These are phyloP conservation scores for Labroides dimidiatus DNA, from an alignment of 2,797 vertebrate genomes.

Conservation along the genomic window DNA sequence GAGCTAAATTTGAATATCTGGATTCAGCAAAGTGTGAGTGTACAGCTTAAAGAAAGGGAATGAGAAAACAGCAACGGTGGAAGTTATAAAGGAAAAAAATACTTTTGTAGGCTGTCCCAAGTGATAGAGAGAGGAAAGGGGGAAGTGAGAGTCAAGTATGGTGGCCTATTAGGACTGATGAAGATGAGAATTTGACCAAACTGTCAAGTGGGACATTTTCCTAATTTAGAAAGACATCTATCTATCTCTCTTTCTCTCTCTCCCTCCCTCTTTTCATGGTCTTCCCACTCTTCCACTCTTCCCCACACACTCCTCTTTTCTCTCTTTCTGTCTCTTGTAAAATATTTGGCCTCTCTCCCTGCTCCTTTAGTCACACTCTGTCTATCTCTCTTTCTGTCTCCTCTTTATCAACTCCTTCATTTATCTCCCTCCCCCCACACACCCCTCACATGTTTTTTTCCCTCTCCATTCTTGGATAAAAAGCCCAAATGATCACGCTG, in stretches of 20 bases:
- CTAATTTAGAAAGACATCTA: constrained; percentile 53
- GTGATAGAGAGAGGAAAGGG: constrained; percentile 1
- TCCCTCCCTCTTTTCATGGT: background rate
- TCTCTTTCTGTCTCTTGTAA: background rate
- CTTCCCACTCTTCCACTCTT: background rate
- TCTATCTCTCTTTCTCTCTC: background rate
- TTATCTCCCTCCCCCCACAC: background rate
- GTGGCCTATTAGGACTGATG: constrained; percentile 44
- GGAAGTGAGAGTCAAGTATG: constrained; percentile 16
- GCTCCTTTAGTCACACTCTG: background rate
- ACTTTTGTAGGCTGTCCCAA: background rate
- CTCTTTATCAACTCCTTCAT: background rate
- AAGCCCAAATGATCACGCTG: background rate
- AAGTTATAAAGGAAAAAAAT: constrained; percentile 18
- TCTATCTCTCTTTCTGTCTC: background rate
- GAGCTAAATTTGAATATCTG: background rate
- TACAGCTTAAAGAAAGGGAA: background rate
- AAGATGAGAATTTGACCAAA: constrained; percentile 41
- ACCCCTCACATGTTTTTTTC: background rate
- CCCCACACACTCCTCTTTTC: background rate
- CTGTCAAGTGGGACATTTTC: constrained; percentile 44
- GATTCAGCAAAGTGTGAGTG: background rate
- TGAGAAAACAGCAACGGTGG: constrained; percentile 13
- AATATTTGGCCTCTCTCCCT: background rate
- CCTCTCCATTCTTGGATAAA: background rate